A percentile compares a stretch with the other conserved stretches of the same genome.
Evolutionary conservation across 2,113 vertebrate genomes (phyloP).

Genomic region (Scortum barcoo): DNA sequence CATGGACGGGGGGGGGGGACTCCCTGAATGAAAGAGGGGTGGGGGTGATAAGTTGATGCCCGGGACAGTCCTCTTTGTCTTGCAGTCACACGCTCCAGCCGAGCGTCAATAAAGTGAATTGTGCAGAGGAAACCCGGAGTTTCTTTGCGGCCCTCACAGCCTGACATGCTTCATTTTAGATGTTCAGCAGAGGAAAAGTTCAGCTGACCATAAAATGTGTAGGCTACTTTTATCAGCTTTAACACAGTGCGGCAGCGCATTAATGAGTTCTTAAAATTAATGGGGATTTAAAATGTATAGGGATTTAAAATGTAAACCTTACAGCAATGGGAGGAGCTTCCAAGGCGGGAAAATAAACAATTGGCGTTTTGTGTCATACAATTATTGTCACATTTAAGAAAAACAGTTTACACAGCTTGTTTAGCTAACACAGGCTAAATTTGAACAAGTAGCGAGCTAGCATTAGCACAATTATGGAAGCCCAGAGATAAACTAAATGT

Average conservation of each 20-base stretch:
- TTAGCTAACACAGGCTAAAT: neutral
- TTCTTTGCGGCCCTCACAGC: constrained; percentile 34
- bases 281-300: neutral
- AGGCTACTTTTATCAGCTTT: neutral
- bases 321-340: neutral
- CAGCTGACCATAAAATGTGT: neutral
- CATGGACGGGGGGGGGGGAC: constrained; percentile 49
- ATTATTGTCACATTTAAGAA: too few species aligned
- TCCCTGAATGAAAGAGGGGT: constrained; percentile 69
- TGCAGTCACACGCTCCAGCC: constrained; percentile 72
- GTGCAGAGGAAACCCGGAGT: constrained; percentile 49
- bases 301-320: neutral
- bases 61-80: constrained; percentile 80
- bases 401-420: too few species aligned
- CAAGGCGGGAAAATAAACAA: neutral
- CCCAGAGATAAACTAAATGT: too few species aligned
- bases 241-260: neutral
- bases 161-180: neutral
- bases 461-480: neutral
- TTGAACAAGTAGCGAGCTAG: neutral
- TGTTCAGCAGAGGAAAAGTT: neutral
- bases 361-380: neutral
- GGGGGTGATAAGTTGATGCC: constrained; percentile 71
- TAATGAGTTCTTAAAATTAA: neutral
- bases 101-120: constrained; percentile 76